Conservation (phyloP, 2,113 vertebrate genomes). For the Struthio camelus region DNA sequence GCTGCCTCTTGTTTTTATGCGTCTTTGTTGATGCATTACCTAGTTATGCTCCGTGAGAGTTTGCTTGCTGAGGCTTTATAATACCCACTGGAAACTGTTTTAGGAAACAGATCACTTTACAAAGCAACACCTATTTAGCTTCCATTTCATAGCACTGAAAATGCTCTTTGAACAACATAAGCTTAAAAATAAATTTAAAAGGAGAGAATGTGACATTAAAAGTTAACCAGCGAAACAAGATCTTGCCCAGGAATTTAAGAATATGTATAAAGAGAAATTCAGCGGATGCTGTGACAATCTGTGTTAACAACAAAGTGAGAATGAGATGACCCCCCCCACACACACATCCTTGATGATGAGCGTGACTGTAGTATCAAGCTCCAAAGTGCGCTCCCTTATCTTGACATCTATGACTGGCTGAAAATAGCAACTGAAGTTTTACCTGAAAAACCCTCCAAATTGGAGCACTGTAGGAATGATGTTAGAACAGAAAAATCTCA, state of each 20-base stretch:
- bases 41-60: constrained; percentile 43
- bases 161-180: constrained; percentile 16
- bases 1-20: constrained; percentile 26
- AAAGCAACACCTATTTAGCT: constrained; percentile 32
- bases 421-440: constrained; percentile 34
- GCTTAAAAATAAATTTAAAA: constrained; percentile 33
- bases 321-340: not conserved
- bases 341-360: not conserved
- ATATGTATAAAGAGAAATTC: not conserved
- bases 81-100: constrained; percentile 15
- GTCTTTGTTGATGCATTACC: constrained; percentile 47
- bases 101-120: constrained; percentile 30
- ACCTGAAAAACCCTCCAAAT: not conserved
- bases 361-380: not conserved
- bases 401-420: not conserved
- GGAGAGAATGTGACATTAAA: not conserved
- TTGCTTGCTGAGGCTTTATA: constrained; percentile 36
- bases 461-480: not conserved
- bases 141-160: constrained; percentile 9
- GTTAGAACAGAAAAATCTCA: constrained; percentile 27
- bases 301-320: constrained; percentile 3
- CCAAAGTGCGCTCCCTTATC: not conserved
- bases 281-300: not conserved
- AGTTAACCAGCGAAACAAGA: constrained; percentile 36
- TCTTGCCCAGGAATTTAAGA: not conserved